Percentiles rank a stretch among this genome's conserved stretches.
Evolutionary conservation across 1,140 invertebrate genomes (phyloP).

Genomic region (Drosophila murphyi): DNA sequence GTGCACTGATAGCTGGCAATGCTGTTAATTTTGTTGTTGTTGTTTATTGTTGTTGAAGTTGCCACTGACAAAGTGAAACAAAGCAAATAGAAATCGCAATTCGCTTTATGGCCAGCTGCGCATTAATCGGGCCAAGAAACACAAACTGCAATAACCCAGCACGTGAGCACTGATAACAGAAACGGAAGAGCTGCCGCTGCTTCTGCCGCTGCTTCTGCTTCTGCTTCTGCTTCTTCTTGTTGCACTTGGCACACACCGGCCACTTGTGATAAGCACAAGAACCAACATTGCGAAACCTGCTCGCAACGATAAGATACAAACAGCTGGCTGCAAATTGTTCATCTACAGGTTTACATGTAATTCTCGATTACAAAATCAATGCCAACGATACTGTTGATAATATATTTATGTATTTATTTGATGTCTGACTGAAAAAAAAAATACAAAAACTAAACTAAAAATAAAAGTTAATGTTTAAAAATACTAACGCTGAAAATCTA

Average conservation of each 20-base stretch:
- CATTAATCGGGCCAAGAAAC: conserved; percentile 47
- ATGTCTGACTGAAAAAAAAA: too few species aligned
- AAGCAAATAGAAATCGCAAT: conserved; percentile 36
- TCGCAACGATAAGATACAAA: conserved; percentile 31
- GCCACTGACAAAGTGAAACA: conserved; percentile 35
- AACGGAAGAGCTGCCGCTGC: conserved; percentile 55
- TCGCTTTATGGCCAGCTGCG: conserved; percentile 35
- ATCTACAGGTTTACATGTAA: conserved; percentile 66
- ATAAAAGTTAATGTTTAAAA: too few species aligned
- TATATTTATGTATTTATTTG: too few species aligned
- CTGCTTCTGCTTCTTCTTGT: conserved; percentile 23
- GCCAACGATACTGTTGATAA: conserved; percentile 25
- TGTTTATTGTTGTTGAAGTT: conserved; percentile 12
- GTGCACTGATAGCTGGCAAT: conserved; percentile 41
- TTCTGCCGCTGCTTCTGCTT: conserved; percentile 18
- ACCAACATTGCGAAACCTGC: conserved; percentile 40
- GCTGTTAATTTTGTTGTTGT: background rate
- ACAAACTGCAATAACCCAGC: conserved; percentile 39
- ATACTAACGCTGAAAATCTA: too few species aligned
- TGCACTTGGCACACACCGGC: conserved; percentile 20
- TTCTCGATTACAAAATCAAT: conserved; percentile 63
- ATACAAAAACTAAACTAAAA: too few species aligned
- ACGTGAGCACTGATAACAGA: conserved; percentile 66
- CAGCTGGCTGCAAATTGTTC: conserved; percentile 35
- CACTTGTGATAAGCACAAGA: conserved; percentile 29